Evolutionary conservation across 2,888 invertebrate species (phyloP), one percentile per base, ranked within the genome.

Genomic region (Ornithoptera alexandrae): DNA sequence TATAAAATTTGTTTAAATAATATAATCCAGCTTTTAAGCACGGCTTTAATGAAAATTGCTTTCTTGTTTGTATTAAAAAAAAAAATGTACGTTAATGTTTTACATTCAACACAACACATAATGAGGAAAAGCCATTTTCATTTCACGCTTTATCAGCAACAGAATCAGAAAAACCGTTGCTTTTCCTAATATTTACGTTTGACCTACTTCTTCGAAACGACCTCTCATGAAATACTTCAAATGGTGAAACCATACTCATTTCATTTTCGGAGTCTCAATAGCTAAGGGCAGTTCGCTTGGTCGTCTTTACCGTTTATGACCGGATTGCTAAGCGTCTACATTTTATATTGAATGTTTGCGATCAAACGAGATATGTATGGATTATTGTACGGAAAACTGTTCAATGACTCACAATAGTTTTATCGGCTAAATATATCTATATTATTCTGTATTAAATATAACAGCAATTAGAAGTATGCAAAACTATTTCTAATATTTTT

Each of bases 161-260:
- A 39, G 36, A 61, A 2, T 39, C 42, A 61, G 18, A 17, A 46
- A 50, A 17, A 42, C 42, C 61, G 39, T 61, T 15, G 61, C 61
- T 61, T 61, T 17, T 42, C 30, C 30, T 20, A 61, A 36, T 24
- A 17, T 60, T 67, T 70, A 63, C 58, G 60, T 72, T 70, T 69
- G 60, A 70, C 67, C 70, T 70, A 57, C 59, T 64, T 64, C 66
- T 56, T 57, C 67, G 53, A 10, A 67, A 39, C 22, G 62, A 68
- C 64, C 30, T 60, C 65, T 73, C 69, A 73, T 62, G 60, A 57
- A 30, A 73, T 73, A 73, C 73, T 73, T 73, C 73, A 71, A 71
- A 67, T 69, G 73, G 70, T 71, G 24, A 39, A 66, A 65, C 69
- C 68, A 67, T 59, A 59, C 53, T 62, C 70, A 70, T 70, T 66